These are phyloP conservation scores for Seladonia tumulorum DNA, from an alignment of 2,888 invertebrate genomes.

Conservation along the genomic window DNA sequence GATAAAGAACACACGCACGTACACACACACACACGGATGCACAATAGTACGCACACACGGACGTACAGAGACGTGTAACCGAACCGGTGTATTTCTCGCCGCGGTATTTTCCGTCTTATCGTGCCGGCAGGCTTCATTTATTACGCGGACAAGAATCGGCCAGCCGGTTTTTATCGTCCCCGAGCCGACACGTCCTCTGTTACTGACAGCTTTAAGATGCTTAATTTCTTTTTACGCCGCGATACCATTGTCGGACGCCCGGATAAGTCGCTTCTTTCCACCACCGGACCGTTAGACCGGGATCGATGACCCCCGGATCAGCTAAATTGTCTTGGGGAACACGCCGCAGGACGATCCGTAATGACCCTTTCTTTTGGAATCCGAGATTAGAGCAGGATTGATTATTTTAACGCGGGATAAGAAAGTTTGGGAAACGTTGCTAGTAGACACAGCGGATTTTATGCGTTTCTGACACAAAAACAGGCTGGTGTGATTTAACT, in stretches of 20 bases:
- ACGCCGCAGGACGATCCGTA: neutral
- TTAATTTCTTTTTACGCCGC: slow-evolving; percentile 60
- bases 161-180: slow-evolving; percentile 48
- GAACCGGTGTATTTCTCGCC: slow-evolving; percentile 19
- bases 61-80: slow-evolving; percentile 7
- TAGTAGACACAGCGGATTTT: neutral
- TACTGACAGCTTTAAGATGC: slow-evolving; percentile 42
- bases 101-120: slow-evolving; percentile 63
- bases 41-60: neutral
- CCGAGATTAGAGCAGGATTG: neutral
- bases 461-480: neutral
- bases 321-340: neutral
- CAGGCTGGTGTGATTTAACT: neutral
- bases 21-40: neutral
- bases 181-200: neutral
- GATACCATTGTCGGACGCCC: slow-evolving; percentile 18
- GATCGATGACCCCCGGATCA: neutral
- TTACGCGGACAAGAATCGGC: slow-evolving; percentile 59
- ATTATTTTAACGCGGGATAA: neutral
- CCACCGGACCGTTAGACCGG: neutral
- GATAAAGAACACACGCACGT: neutral
- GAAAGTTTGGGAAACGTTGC: neutral
- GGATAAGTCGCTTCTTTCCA: slow-evolving; percentile 11
- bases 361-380: neutral
- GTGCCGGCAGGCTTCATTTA: slow-evolving; percentile 59